Conservation (phyloP, 1,140 invertebrate genomes). For the Cataglyphis hispanica region DNA sequence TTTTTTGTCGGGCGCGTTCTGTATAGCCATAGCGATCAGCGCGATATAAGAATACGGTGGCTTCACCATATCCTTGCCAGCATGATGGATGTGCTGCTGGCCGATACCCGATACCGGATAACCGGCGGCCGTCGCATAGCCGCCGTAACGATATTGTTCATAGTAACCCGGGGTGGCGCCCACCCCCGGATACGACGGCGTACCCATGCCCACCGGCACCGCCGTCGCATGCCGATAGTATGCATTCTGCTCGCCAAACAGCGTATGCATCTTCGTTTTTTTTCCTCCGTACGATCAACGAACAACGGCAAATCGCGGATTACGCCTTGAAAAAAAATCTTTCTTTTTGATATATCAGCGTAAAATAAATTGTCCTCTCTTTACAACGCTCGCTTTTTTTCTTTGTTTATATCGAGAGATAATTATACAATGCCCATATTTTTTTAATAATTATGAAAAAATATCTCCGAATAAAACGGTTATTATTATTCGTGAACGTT, state of each 20-base stretch:
- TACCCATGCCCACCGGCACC: constrained; percentile 84
- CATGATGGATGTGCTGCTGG: constrained; percentile 90
- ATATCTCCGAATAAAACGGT: not conserved
- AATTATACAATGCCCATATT: not conserved
- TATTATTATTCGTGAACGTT: not conserved
- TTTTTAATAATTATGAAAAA: not conserved
- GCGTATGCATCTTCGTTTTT: constrained; percentile 91
- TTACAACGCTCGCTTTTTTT: not conserved
- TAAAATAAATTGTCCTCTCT: not conserved
- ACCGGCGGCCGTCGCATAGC: constrained; percentile 85
- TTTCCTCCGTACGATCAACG: not conserved
- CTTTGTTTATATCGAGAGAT: no score
- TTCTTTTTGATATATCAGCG: not conserved
- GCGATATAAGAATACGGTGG: constrained; percentile 99
- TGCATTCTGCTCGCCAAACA: constrained; percentile 95
- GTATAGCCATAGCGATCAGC: constrained; percentile 99
- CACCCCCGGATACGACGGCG: constrained; percentile 81
- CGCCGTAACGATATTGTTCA: constrained; percentile 87
- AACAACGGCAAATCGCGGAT: not conserved
- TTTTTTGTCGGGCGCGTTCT: constrained; percentile 96
- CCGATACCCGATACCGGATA: constrained; percentile 86
- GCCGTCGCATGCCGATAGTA: constrained; percentile 87
- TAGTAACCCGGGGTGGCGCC: constrained; percentile 83
- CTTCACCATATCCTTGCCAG: constrained; percentile 95
- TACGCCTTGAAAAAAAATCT: not conserved